Evolutionary conservation across 2,888 invertebrate genomes (phyloP), one percentile per base, ranked within the genome.

Genomic region (Drosophila multiciliata): DNA sequence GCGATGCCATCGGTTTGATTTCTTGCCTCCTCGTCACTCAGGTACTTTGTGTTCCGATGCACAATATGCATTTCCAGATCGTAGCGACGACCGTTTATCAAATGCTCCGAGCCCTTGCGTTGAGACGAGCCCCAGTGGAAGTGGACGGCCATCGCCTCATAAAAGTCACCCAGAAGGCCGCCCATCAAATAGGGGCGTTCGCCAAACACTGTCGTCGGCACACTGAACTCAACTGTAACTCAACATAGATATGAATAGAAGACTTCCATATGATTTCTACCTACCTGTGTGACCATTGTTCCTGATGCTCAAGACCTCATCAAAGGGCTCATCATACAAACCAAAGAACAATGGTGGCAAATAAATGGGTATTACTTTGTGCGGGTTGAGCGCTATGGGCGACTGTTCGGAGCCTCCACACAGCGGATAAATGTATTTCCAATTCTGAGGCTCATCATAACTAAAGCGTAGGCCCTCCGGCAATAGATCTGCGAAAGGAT

Each of bases 61-160:
- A 96, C 96, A 32, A 96, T 93, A 89, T 96, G 96, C 82, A 95
- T 92, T 92, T 96, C 96, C 65, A 95, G 86, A 9, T 95, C 94
- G 78, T 93, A 94, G 59, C 95, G 95, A n/a, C 71, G 73, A 3
- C 90, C 87, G 66, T 92, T 89, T 0, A 92, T 71, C 29, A 82
- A 36, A 48, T 92, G 92, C 53, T 92, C 92, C 0, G 96, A 96
- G 12, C 97, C 97, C 36, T 95, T 94, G 89, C 95, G 94, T 91
- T 95, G 95, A 82, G 94, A 94, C 74, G 95, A 95, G 1, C 95
- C 93, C 97, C 97, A 97, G 91, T 97, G 97, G 92, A 96, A 97
- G 61, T 92, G 92, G 0, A 92, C 83, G 1, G 68, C 77, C 35
- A 84, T 75, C 0, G 90, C 90, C 67, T 91, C 91, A 62, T 91